Conservation (phyloP, 2,113 vertebrate species). For the Gadus macrocephalus region DNA sequence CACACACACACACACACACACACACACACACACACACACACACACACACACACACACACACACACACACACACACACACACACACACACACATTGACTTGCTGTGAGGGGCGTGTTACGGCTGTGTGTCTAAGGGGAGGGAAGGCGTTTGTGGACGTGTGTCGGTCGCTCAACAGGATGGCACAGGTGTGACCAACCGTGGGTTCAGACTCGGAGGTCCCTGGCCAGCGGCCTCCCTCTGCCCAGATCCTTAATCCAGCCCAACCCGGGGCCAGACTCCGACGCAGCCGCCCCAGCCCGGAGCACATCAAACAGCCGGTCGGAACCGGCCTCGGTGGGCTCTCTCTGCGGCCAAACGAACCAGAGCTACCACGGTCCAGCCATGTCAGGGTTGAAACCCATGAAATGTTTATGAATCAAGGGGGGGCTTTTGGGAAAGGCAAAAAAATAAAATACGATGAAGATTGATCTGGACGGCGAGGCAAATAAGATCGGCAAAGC, state of each 20-base stretch:
- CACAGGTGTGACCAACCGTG: conserved; percentile 4
- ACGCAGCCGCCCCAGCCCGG: no score
- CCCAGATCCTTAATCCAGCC: no score
- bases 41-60: conserved; percentile 5
- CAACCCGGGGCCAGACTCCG: no score
- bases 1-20: not conserved
- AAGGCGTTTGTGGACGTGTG: no score
- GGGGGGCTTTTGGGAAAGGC: conserved; percentile 23
- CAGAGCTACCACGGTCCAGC: conserved; percentile 26
- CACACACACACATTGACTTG: not conserved
- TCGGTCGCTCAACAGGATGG: not conserved
- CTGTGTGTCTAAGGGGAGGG: conserved; percentile 22
- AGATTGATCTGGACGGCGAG: conserved; percentile 67
- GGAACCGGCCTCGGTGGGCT: conserved; percentile 28
- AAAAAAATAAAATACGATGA: conserved; percentile 42
- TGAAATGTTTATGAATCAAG: conserved; percentile 69
- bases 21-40: not conserved
- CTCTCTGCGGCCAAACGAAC: conserved; percentile 19
- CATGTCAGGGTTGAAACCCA: conserved; percentile 54
- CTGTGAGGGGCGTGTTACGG: conserved; percentile 16
- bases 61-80: not conserved
- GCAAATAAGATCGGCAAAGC: conserved; percentile 65
- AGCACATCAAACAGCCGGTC: conserved; percentile 18
- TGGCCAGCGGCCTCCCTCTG: no score
- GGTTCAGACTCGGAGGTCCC: conserved; percentile 26